Percentiles rank a stretch among this genome's conserved stretches.
These are phyloP conservation scores for Grantiella picta DNA, from an alignment of 2,113 vertebrate species.

Conservation along the genomic window DNA sequence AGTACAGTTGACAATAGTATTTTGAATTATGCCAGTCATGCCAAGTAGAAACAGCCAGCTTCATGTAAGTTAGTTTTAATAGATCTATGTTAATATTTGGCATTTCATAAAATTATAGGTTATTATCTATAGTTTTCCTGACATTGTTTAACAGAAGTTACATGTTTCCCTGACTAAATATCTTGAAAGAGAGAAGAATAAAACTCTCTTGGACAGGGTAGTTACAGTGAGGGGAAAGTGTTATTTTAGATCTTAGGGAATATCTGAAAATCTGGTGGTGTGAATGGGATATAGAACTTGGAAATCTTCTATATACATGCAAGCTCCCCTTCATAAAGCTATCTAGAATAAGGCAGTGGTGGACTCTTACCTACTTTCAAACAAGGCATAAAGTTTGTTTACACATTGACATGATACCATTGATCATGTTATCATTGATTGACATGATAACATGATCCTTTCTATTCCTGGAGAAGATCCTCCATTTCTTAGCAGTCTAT, in stretches of 20 bases:
- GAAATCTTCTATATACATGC: background rate
- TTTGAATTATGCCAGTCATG: background rate
- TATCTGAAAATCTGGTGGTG: background rate
- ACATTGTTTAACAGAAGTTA: background rate
- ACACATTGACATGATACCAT: too few species aligned
- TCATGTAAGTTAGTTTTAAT: background rate
- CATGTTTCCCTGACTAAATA: background rate
- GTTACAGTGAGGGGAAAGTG: fast-evolving
- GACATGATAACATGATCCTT: background rate
- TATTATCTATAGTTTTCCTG: background rate
- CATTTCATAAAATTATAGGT: background rate
- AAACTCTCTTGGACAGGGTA: background rate
- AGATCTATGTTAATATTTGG: background rate
- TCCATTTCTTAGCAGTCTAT: background rate
- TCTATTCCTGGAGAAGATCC: background rate
- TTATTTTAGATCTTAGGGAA: background rate
- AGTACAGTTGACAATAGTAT: background rate
- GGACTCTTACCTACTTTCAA: background rate
- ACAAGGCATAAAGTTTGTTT: background rate
- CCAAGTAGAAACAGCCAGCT: background rate
- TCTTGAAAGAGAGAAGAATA: background rate
- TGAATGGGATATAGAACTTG: background rate
- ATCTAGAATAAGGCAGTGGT: background rate
- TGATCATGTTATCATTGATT: too few species aligned
- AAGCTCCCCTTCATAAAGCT: background rate